phyloP scores from a whole-genome alignment of 2,888 invertebrate genomes.

The Drosophila robusta region DNA sequence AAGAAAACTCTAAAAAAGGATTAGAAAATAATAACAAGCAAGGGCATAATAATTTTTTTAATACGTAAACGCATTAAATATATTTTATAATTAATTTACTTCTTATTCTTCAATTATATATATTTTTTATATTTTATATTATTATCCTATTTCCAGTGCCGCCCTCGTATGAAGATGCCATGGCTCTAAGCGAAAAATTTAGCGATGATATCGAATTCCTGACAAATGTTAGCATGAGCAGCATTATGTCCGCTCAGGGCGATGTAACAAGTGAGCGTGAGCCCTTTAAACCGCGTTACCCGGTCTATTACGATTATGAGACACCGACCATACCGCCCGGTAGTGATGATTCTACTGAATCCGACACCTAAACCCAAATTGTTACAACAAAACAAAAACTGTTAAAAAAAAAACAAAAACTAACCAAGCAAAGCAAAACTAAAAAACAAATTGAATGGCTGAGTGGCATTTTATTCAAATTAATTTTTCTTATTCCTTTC shows the following conservation, averaged over 20 bases:
- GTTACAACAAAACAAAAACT: slow-evolving; percentile 32
- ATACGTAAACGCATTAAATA: no score
- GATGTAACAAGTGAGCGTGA: slow-evolving; percentile 82
- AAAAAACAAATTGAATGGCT: slow-evolving; percentile 68
- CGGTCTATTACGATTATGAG: slow-evolving; percentile 84
- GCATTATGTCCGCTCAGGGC: slow-evolving; percentile 80
- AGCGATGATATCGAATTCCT: slow-evolving; percentile 83
- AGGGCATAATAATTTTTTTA: no score
- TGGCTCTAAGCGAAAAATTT: slow-evolving; percentile 84
- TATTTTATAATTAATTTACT: no score
- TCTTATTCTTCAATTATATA: not conserved
- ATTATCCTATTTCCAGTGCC: slow-evolving; percentile 75
- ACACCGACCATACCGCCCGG: slow-evolving; percentile 85
- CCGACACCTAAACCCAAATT: slow-evolving; percentile 74
- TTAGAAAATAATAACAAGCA: no score
- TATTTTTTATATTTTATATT: not conserved
- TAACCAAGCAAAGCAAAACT: slow-evolving; percentile 40
- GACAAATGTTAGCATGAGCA: slow-evolving; percentile 83
- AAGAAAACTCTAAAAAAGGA: no score
- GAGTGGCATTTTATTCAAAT: slow-evolving; percentile 71
- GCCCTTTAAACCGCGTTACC: slow-evolving; percentile 84
- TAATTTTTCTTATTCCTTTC: slow-evolving; percentile 62
- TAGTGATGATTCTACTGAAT: slow-evolving; percentile 84
- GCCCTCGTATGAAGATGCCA: slow-evolving; percentile 84
- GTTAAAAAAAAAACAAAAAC: slow-evolving; percentile 29